Conservation (phyloP, 1,140 invertebrate species). For the Frieseomelitta varia region DNA sequence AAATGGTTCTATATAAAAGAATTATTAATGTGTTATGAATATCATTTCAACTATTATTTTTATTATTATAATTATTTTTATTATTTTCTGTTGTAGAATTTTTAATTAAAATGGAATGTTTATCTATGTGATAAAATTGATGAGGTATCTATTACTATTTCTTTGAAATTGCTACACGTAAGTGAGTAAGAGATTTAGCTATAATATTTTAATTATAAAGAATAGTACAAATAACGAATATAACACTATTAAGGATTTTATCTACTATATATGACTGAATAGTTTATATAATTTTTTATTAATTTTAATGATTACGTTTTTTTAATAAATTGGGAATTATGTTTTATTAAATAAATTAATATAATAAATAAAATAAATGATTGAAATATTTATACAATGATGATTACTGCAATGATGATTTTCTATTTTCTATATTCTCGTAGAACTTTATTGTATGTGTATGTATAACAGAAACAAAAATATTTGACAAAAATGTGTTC, state of each 20-base stretch:
- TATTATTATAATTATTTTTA: not conserved
- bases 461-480: not conserved
- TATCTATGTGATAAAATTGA: not conserved
- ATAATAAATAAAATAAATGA: not conserved
- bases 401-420: not conserved
- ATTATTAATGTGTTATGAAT: not conserved
- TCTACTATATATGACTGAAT: not conserved
- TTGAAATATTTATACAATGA: no score
- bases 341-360: not conserved
- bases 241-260: not conserved
- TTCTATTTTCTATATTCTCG: not conserved
- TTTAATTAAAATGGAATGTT: not conserved
- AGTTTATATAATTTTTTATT: not conserved
- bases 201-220: not conserved
- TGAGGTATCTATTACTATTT: not conserved
- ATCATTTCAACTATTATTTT: not conserved
- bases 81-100: not conserved
- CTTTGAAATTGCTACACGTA: not conserved
- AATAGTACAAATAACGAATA: no score
- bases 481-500: not conserved
- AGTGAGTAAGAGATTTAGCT: not conserved
- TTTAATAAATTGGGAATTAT: not conserved
- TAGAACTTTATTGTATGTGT: not conserved
- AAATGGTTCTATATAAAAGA: no score
- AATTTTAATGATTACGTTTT: not conserved